Percentiles rank a stretch among this genome's conserved stretches.
Conservation (phyloP, 2,888 invertebrate genomes). For the Hoplodrina blanda region DNA sequence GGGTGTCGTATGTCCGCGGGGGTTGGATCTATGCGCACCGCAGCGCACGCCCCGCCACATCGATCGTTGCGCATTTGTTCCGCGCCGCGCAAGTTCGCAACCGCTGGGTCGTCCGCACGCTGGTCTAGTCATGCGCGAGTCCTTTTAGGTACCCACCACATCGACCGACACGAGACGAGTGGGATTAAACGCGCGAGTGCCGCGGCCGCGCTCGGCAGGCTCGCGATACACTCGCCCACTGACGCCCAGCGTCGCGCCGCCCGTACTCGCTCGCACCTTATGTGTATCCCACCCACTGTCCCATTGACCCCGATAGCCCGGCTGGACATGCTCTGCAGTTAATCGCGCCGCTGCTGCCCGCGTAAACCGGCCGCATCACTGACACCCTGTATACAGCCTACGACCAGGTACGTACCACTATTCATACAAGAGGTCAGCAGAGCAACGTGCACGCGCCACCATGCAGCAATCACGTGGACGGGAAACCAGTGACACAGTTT, state of each 20-base stretch:
- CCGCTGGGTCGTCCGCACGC: constrained; percentile 72
- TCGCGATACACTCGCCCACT: constrained; percentile 74
- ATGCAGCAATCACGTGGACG: constrained; percentile 30
- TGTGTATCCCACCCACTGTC: constrained; percentile 73
- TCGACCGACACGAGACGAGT: constrained; percentile 77
- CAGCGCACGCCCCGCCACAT: constrained; percentile 68
- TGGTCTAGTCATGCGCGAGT: constrained; percentile 83
- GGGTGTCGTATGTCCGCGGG: constrained; percentile 72
- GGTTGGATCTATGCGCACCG: constrained; percentile 70
- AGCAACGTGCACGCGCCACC: constrained; percentile 35
- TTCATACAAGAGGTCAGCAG: constrained; percentile 20
- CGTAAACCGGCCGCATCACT: constrained; percentile 65
- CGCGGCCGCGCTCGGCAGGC: constrained; percentile 85
- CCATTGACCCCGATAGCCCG: constrained; percentile 72
- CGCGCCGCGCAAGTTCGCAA: constrained; percentile 68
- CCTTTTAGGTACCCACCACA: constrained; percentile 77
- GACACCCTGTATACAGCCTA: constrained; percentile 68
- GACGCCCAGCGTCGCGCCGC: constrained; percentile 69
- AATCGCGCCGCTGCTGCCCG: constrained; percentile 74
- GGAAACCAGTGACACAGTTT: constrained; percentile 53
- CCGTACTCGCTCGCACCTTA: constrained; percentile 65
- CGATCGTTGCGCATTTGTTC: constrained; percentile 71
- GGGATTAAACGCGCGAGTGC: constrained; percentile 83
- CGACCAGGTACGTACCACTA: constrained; percentile 68
- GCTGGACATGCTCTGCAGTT: constrained; percentile 75